Evolutionary conservation across 2,888 invertebrate genomes (phyloP).

Genomic region (Pocota personata): DNA sequence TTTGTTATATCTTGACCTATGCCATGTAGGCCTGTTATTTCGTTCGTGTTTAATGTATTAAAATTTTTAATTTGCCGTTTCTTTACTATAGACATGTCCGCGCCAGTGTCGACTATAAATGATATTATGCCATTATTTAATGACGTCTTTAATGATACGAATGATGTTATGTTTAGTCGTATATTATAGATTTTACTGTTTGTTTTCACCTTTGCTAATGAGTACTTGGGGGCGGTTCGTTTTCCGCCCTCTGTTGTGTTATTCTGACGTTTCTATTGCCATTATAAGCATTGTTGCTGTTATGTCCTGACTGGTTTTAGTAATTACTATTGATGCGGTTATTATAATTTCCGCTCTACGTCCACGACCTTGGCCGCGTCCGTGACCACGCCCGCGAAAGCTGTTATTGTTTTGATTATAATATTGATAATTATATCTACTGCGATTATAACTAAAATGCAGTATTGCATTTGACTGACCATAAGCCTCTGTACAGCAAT

Average conservation of each 20-base stretch:
- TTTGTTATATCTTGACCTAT: constrained; percentile 17
- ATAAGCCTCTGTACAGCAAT: no score
- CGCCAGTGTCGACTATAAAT: neutral
- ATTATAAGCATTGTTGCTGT: neutral
- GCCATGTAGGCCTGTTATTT: constrained; percentile 7
- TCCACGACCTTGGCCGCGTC: constrained; percentile 7
- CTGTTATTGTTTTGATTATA: neutral
- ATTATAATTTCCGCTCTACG: constrained; percentile 12
- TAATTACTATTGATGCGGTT: neutral
- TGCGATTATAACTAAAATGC: neutral
- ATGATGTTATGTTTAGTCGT: neutral
- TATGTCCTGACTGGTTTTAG: neutral
- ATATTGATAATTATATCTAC: neutral
- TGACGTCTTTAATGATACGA: neutral
- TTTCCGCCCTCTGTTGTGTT: constrained; percentile 1
- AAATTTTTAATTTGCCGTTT: neutral
- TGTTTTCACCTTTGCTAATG: neutral
- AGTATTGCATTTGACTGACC: neutral
- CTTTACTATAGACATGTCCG: neutral
- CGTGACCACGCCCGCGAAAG: neutral
- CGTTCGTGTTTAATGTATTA: neutral
- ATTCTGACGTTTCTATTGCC: constrained; percentile 8
- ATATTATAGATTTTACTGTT: constrained; percentile 4
- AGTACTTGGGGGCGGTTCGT: constrained; percentile 2
- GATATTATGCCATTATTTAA: neutral